phyloP scores from a whole-genome alignment of 2,797 vertebrate genomes.

The Phataginus tricuspis region DNA sequence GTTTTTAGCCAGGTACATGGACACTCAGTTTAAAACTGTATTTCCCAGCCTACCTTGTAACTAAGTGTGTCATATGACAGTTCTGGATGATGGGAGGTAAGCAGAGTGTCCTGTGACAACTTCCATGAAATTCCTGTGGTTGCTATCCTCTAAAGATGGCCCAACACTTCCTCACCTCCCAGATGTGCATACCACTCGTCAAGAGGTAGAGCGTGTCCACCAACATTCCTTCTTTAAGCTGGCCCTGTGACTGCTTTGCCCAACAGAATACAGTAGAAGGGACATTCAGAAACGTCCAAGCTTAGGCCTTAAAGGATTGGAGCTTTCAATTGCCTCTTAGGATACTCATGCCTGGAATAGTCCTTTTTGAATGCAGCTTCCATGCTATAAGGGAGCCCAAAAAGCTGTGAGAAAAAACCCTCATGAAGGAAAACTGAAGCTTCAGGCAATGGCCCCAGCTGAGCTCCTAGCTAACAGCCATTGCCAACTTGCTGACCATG shows the following conservation, averaged over 20 bases:
- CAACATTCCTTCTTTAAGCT: neutral
- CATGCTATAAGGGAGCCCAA: neutral
- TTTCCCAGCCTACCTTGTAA: neutral
- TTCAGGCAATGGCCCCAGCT: neutral
- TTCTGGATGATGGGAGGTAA: neutral
- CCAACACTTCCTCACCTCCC: neutral
- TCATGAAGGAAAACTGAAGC: neutral
- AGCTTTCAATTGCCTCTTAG: neutral
- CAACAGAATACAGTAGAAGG: neutral
- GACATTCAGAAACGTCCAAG: neutral
- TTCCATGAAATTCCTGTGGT: neutral
- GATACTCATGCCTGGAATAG: neutral
- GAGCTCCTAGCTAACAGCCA: neutral
- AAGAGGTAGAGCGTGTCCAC: neutral
- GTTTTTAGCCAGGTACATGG: neutral
- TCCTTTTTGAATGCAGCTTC: neutral
- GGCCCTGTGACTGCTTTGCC: neutral
- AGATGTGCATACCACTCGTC: neutral
- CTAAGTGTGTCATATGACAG: neutral
- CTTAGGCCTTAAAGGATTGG: neutral
- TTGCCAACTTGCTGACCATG: neutral
- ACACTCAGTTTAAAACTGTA: neutral
- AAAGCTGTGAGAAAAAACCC: neutral
- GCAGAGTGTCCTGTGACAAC: neutral
- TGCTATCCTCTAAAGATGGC: neutral